Evolutionary conservation across 2,113 vertebrate genomes (phyloP).

Genomic region (Clarias gariepinus): DNA sequence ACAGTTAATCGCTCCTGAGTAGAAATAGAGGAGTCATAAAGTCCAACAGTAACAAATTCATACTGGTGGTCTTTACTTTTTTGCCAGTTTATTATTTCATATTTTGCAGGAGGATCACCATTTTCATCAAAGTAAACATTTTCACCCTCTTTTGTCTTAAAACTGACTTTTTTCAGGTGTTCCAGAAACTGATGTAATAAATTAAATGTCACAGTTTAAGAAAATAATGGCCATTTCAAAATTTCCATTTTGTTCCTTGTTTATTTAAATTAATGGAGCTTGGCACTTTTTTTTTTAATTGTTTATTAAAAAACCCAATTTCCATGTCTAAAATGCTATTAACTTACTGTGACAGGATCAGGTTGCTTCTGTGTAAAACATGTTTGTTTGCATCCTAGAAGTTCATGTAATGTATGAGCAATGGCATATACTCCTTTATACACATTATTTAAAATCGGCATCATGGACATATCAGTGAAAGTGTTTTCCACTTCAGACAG

Average conservation of each 20-base stretch:
- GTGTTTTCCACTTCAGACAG: constrained; percentile 47
- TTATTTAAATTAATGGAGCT: background rate
- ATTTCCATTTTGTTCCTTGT: background rate
- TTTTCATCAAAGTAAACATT: constrained; percentile 70
- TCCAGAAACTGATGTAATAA: constrained; percentile 63
- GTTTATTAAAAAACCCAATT: background rate
- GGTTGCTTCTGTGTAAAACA: constrained; percentile 18
- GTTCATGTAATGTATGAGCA: constrained; percentile 54
- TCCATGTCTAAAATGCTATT: background rate
- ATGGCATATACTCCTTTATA: constrained; percentile 59
- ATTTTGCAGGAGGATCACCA: constrained; percentile 66
- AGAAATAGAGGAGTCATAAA: constrained; percentile 56
- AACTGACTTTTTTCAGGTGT: constrained; percentile 64
- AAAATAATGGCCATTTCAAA: background rate
- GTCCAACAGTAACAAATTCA: constrained; percentile 55
- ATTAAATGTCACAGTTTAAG: background rate
- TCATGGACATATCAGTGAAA: constrained; percentile 57
- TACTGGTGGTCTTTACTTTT: constrained; percentile 53
- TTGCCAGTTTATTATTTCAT: constrained; percentile 76
- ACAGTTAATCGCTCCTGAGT: constrained; percentile 13
- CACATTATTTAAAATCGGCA: constrained; percentile 55
- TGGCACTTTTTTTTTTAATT: background rate
- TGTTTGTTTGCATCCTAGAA: constrained; percentile 30
- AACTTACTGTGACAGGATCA: constrained; percentile 31
- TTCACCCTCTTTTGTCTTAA: constrained; percentile 63